Conservation (phyloP, 2,888 invertebrate genomes). For the Hydraecia micacea region DNA sequence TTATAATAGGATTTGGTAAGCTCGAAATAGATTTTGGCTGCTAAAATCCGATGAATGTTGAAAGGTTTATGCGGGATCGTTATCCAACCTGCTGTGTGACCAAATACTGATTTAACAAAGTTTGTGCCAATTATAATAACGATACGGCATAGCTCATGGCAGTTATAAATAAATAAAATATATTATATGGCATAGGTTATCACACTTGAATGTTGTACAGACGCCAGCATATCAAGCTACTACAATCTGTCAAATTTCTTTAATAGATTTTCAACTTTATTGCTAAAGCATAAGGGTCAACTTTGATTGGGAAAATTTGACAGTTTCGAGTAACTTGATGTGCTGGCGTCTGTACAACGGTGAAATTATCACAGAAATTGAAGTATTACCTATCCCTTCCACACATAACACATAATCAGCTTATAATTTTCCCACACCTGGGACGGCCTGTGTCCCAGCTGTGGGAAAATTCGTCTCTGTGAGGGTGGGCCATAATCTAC, state of each 20-base stretch:
- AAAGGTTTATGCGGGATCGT: constrained; percentile 6
- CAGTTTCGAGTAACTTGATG: too few species aligned
- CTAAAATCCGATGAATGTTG: constrained; percentile 14
- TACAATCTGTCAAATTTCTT: too few species aligned
- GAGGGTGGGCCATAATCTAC: neutral
- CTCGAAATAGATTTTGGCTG: constrained; percentile 2
- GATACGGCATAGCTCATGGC: neutral
- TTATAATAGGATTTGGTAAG: neutral
- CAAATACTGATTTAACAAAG: constrained; percentile 30
- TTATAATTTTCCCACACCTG: neutral
- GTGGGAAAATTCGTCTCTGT: neutral
- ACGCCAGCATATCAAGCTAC: too few species aligned
- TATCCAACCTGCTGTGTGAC: neutral
- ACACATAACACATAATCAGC: neutral
- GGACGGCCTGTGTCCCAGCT: too few species aligned
- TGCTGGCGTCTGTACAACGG: too few species aligned
- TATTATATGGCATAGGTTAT: too few species aligned
- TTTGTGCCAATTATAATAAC: constrained; percentile 11
- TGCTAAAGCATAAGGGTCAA: too few species aligned
- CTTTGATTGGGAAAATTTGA: too few species aligned
- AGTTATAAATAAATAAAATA: neutral
- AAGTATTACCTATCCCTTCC: neutral
- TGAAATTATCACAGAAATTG: neutral
- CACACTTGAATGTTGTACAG: too few species aligned
- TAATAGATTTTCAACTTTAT: too few species aligned